These are phyloP conservation scores for Auanema sp. DNA, from an alignment of 2,888 invertebrate species.

Conservation along the genomic window DNA sequence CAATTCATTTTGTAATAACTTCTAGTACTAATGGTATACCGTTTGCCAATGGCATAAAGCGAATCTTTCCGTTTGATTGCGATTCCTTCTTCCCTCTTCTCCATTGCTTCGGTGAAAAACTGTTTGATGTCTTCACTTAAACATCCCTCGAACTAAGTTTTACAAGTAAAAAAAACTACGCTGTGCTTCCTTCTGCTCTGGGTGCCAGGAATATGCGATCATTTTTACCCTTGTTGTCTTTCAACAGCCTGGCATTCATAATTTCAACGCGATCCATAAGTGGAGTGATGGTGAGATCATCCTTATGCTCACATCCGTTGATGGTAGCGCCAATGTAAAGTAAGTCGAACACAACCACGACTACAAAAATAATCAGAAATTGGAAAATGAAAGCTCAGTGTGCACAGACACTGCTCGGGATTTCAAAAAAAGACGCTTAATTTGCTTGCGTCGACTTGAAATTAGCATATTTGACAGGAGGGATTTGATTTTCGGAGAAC, in stretches of 20 bases:
- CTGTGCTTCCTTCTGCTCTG: neutral
- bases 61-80: conserved; percentile 53
- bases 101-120: conserved; percentile 54
- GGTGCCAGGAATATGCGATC: neutral
- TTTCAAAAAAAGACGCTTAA: too few species aligned
- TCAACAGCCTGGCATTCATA: conserved; percentile 33
- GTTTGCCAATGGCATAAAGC: conserved; percentile 36
- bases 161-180: neutral
- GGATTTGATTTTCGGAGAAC: too few species aligned
- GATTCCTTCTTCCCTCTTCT: conserved; percentile 57
- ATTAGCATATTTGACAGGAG: too few species aligned
- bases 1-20: conserved; percentile 4
- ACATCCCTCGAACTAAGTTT: too few species aligned
- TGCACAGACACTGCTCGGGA: too few species aligned
- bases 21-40: conserved; percentile 11
- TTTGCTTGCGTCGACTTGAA: too few species aligned
- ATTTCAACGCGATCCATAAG: conserved; percentile 27
- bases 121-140: conserved; percentile 50
- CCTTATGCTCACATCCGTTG: conserved; percentile 41
- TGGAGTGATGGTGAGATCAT: conserved; percentile 20
- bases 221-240: conserved; percentile 5
- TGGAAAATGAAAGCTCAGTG: too few species aligned
- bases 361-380: conserved; percentile 24
- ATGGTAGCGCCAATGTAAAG: conserved; percentile 52
- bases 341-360: conserved; percentile 57